Base-by-base conservation (phyloP, 2,113 vertebrate species). In the Sebastes schlegelii region DNA sequence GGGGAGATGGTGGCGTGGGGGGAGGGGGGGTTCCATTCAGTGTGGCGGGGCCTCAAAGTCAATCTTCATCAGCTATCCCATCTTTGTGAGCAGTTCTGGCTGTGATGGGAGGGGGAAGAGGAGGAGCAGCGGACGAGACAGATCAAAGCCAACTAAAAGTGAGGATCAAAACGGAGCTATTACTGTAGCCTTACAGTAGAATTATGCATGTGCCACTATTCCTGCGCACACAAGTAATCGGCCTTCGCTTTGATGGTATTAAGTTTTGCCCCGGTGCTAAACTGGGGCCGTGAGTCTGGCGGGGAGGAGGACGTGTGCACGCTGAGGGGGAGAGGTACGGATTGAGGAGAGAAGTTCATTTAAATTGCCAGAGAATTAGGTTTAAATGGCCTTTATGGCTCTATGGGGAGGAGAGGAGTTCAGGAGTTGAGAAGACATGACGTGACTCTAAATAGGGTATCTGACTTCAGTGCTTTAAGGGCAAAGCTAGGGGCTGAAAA, bases 241-340 rank as follows among this genome's bases (percentile, higher is more conserved):
- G 79, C 78, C 79, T 80, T 74, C 55, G 74, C 90, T 93, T 92
- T 94, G 90, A 90, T 90, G 87, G 75, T 82, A 93, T 88, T 91
- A 88, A 65, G 86, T 73, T 69, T 84, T 78, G 66, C 83, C 71
- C 74, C 49, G 67, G 71, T 86, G 78, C 68, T 88, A 79, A 88
- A 90, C 71, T 85, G 85, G 57, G 64, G 82, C 83, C 67, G 62
- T 71, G 64, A 80, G 66, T 76, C 58, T 77, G 54, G 21, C 23
- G 21, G 78, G 43, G 2, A 51, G 46, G 45, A 48, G 43, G 61
- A 19, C 43, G 57, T 66, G 1, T 10, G 49, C 54, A 8, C 3
- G 43, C 63, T 45, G 26, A 42, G 12, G 6, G 46, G 23, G 48
- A 58, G 43, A 62, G 46, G 2, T 43, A 75, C 80, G 78, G 71